phyloP scores from a whole-genome alignment of 2,888 invertebrate species.

The Nephrotoma guestfalica region DNA sequence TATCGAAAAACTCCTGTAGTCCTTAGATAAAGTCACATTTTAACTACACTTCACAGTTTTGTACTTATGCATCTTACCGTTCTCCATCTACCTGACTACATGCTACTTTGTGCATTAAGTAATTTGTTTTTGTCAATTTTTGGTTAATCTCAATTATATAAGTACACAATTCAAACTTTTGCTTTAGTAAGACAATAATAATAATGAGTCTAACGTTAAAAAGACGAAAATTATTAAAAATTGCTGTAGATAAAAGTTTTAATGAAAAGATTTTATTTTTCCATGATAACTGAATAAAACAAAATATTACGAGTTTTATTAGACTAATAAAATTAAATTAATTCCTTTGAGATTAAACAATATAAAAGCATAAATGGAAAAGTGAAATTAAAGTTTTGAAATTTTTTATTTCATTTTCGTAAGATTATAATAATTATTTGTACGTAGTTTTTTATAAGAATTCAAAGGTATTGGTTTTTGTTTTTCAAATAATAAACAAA shows the following conservation, averaged over 20 bases:
- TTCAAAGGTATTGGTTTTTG: no score
- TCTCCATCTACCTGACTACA: no score
- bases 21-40: no score
- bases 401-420: no score
- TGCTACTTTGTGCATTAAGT: no score
- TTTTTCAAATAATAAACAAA: no score
- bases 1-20: no score
- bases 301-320: not conserved
- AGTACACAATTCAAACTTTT: not conserved
- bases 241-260: not conserved
- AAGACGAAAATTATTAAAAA: not conserved
- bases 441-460: no score
- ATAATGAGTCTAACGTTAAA: not conserved
- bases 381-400: not conserved
- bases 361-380: not conserved
- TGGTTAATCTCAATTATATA: not conserved
- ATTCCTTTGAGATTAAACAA: not conserved
- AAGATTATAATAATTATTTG: not conserved
- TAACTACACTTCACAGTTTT: no score
- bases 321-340: not conserved
- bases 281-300: not conserved
- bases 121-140: not conserved
- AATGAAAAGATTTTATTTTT: not conserved
- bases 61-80: no score
- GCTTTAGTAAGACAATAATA: not conserved